A percentile compares a stretch with the other conserved stretches of the same genome.
These are phyloP conservation scores for Theropithecus gelada DNA, from an alignment of 2,113 vertebrate genomes.

Conservation along the genomic window DNA sequence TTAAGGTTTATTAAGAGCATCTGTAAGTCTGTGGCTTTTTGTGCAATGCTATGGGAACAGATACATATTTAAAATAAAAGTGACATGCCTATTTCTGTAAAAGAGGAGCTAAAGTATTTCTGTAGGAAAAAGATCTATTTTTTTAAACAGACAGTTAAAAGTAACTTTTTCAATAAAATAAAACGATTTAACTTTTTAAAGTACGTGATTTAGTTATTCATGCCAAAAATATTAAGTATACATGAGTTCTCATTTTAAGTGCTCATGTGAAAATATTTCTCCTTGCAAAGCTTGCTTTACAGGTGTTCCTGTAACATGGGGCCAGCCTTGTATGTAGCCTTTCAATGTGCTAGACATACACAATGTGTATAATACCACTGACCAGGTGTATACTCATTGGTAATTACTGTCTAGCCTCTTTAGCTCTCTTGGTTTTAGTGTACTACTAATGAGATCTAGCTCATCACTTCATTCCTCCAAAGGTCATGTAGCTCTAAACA, in stretches of 20 bases:
- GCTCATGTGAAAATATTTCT: neutral
- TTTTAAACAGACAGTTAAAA: neutral
- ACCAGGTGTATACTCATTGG: neutral
- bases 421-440: neutral
- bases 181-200: neutral
- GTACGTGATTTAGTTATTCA: neutral
- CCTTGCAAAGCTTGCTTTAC: neutral
- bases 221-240: neutral
- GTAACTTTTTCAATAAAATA: neutral
- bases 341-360: neutral
- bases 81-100: neutral
- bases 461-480: neutral
- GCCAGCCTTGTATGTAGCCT: neutral
- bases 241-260: neutral
- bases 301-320: neutral
- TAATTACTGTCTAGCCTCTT: neutral
- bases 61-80: slow-evolving; percentile 35
- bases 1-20: neutral
- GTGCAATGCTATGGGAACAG: neutral
- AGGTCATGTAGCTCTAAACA: neutral
- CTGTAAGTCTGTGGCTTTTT: slow-evolving; percentile 9
- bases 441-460: neutral
- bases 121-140: neutral
- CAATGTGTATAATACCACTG: fast-evolving
- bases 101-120: neutral